These are phyloP conservation scores for Sciurus niger DNA, from an alignment of 2,113 vertebrate species.

Conservation along the genomic window DNA sequence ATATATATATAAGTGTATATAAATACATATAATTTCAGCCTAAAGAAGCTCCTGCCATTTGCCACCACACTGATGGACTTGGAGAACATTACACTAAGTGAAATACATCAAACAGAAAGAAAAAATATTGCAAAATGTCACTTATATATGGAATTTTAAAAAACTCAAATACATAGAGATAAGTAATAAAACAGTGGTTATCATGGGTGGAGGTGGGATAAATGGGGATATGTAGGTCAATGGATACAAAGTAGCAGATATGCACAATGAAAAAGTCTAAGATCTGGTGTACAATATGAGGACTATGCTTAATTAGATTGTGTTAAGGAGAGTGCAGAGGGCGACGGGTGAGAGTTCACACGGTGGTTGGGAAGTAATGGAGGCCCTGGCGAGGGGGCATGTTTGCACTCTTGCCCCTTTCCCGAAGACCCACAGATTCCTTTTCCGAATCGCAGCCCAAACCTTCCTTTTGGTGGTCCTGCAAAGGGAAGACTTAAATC, in stretches of 20 bases:
- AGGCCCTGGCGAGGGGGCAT: rapidly evolving
- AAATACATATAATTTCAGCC: too few species aligned
- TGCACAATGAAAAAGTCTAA: not conserved
- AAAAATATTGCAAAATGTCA: not conserved
- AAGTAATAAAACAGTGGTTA: not conserved
- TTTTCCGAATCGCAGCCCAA: not conserved
- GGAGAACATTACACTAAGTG: not conserved
- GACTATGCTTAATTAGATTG: not conserved
- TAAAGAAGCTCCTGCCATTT: too few species aligned
- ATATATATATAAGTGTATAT: too few species aligned
- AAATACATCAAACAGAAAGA: not conserved
- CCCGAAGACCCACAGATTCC: not conserved
- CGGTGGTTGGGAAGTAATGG: rapidly evolving
- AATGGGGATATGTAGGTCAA: not conserved
- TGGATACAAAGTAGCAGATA: not conserved
- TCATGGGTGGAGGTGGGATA: not conserved
- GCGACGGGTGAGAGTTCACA: rapidly evolving
- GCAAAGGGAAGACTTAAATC: constrained; percentile 44
- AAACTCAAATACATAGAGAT: not conserved
- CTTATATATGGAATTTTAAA: not conserved
- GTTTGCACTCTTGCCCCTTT: not conserved
- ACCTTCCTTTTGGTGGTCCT: not conserved
- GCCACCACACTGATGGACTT: not conserved
- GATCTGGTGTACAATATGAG: not conserved
- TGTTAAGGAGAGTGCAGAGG: too few species aligned